phyloP scores from a whole-genome alignment of 2,888 invertebrate genomes.

The Amphiduros pacificus region DNA sequence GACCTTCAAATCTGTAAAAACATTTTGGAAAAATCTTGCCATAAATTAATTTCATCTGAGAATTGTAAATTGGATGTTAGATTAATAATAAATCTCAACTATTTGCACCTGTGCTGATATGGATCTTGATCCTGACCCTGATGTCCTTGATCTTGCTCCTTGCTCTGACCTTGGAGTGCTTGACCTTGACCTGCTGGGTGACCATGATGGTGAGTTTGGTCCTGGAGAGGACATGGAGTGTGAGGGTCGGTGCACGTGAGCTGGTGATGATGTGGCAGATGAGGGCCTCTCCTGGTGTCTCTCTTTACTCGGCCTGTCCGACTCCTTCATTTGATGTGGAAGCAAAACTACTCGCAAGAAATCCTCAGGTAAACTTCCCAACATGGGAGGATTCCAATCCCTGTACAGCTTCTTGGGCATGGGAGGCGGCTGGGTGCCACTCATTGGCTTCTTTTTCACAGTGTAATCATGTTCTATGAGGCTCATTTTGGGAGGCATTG shows the following conservation, averaged over 20 bases:
- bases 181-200: background rate
- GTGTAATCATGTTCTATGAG: conserved; percentile 18
- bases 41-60: too few species aligned
- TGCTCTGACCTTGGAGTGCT: background rate
- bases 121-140: too few species aligned
- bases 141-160: background rate
- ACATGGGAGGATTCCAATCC: conserved; percentile 79
- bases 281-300: conserved; percentile 1
- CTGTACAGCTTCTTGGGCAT: conserved; percentile 41
- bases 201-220: background rate
- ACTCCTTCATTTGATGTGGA: too few species aligned
- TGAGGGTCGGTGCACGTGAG: conserved; percentile 3
- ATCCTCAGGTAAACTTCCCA: conserved; percentile 77
- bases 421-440: background rate
- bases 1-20: too few species aligned
- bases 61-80: too few species aligned
- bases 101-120: too few species aligned
- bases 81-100: too few species aligned
- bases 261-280: conserved; percentile 7
- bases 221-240: background rate
- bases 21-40: too few species aligned
- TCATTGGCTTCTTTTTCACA: background rate
- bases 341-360: conserved; percentile 68
- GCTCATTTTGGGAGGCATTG: conserved; percentile 22
- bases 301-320: background rate